Evolutionary conservation across 2,113 vertebrate species (phyloP).

Genomic region (Oreochromis spilurus): DNA sequence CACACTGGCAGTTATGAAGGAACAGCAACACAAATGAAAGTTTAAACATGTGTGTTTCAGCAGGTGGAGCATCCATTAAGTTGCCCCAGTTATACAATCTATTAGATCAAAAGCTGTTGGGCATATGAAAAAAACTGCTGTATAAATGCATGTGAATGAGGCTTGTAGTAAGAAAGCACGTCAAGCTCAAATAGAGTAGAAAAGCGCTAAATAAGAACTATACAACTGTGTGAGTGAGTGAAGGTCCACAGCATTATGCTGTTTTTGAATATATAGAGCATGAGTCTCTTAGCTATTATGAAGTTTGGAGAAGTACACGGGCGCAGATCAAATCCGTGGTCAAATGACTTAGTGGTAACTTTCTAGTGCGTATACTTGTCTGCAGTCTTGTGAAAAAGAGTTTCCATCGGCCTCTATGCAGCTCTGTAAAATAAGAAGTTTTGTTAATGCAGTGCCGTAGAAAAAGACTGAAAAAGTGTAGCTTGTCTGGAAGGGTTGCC

Average conservation of each 20-base stretch:
- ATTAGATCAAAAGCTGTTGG: background rate
- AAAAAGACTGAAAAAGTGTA: background rate
- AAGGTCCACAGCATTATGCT: background rate
- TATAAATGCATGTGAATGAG: background rate
- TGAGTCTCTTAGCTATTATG: background rate
- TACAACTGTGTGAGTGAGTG: background rate
- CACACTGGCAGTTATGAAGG: background rate
- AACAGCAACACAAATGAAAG: background rate
- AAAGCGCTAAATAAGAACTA: background rate
- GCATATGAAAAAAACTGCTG: background rate
- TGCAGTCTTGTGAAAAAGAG: background rate
- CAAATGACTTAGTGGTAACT: background rate
- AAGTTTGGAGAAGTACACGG: background rate
- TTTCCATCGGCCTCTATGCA: background rate
- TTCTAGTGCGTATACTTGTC: background rate
- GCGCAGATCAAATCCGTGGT: accelerated
- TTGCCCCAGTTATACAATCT: background rate
- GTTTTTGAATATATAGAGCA: background rate
- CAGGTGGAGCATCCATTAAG: background rate
- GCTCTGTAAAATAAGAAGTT: background rate
- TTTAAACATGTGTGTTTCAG: background rate
- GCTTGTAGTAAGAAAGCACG: background rate
- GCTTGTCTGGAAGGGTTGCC: background rate
- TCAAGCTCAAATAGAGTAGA: background rate
- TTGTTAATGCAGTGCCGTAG: background rate